These are phyloP conservation scores for Standfussiana lucernea DNA, from an alignment of 2,888 invertebrate genomes.

Conservation along the genomic window DNA sequence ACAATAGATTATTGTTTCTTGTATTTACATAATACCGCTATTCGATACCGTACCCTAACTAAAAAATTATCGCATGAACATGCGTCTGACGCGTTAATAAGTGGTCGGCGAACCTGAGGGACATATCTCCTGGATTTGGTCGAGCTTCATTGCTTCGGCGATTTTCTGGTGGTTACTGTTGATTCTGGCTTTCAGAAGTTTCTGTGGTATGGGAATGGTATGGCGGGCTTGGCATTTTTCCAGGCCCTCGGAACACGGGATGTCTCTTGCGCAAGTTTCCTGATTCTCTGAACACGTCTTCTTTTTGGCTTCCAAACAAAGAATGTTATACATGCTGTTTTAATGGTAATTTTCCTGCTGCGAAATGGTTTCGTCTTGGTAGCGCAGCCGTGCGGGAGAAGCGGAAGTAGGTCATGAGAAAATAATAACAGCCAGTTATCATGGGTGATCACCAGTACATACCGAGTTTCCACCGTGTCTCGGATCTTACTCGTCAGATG, in stretches of 20 bases:
- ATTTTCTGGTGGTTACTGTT: neutral
- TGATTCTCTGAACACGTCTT: neutral
- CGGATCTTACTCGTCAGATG: no score
- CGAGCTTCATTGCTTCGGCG: neutral
- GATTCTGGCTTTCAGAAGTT: neutral
- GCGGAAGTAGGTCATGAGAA: neutral
- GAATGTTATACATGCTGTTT: neutral
- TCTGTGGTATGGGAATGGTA: neutral
- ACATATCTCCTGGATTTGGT: neutral
- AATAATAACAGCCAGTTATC: neutral
- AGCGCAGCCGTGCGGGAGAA: neutral
- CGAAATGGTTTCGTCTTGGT: neutral
- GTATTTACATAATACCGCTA: conserved; percentile 37
- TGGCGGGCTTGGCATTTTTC: neutral
- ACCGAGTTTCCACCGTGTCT: neutral
- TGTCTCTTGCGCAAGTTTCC: neutral
- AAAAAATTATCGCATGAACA: no score
- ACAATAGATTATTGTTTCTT: conserved; percentile 50
- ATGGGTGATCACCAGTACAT: neutral
- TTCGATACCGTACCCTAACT: neutral
- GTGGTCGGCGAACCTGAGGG: neutral
- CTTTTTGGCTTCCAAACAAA: neutral
- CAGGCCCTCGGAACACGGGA: neutral
- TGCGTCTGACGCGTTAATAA: no score
- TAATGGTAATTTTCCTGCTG: no score